phyloP scores from a whole-genome alignment of 2,113 vertebrate genomes.

The Ariopsis seemanni region DNA sequence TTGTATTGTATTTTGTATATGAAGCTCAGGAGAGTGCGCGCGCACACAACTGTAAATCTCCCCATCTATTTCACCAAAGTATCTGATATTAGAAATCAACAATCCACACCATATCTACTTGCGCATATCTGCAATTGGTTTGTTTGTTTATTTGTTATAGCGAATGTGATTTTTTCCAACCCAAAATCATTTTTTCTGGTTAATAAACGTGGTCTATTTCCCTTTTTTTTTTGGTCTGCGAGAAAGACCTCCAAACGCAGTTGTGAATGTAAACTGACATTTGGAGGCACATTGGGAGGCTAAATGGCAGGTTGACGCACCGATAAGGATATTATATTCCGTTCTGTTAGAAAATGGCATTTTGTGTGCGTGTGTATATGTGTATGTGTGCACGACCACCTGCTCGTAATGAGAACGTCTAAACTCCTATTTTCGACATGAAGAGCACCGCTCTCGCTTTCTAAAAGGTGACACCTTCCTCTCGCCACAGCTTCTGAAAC shows the following conservation, averaged over 20 bases:
- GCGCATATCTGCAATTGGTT: not conserved
- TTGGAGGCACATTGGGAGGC: slow-evolving; percentile 45
- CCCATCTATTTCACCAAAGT: not conserved
- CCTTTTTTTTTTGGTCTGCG: slow-evolving; percentile 4
- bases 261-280: slow-evolving; percentile 45
- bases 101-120: not conserved
- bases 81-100: slow-evolving; percentile 2
- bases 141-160: not conserved
- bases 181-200: not conserved
- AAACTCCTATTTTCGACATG: slow-evolving; percentile 62
- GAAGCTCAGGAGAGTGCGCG: not conserved
- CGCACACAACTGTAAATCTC: not conserved
- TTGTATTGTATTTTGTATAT: too few species aligned
- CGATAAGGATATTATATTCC: slow-evolving; percentile 45
- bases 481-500: slow-evolving; percentile 69
- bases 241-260: slow-evolving; percentile 20
- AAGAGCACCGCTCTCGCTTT: slow-evolving; percentile 63
- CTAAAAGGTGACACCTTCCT: slow-evolving; percentile 69
- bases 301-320: slow-evolving; percentile 38
- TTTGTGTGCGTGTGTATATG: slow-evolving; percentile 4
- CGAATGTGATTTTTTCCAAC: not conserved
- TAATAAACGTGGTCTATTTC: not conserved
- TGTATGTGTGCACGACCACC: slow-evolving; percentile 26
- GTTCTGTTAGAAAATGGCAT: slow-evolving; percentile 44
- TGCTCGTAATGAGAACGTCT: slow-evolving; percentile 65